Conservation (phyloP, 2,113 vertebrate genomes). For the Mungos mungo region DNA sequence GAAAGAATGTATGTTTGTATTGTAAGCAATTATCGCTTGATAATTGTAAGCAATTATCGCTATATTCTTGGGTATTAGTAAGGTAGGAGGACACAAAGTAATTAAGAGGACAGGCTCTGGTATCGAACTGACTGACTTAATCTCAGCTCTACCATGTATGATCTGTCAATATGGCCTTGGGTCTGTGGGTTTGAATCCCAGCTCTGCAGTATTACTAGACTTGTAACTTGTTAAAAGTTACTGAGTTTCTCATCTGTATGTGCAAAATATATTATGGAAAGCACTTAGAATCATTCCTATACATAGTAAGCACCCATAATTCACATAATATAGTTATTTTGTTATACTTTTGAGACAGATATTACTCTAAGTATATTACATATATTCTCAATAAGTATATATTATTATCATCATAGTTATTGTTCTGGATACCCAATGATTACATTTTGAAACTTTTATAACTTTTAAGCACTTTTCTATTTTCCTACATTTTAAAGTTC, state of each 20-base stretch:
- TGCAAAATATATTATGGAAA: not conserved
- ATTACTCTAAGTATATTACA: not conserved
- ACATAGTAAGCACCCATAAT: not conserved
- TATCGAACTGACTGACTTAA: not conserved
- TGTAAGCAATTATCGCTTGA: not conserved
- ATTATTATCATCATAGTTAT: not conserved
- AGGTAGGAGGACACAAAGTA: not conserved
- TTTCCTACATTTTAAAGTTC: not conserved
- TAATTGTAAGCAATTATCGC: not conserved
- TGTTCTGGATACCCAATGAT: not conserved
- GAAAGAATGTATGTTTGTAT: not conserved
- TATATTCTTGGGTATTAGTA: not conserved
- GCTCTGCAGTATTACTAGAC: not conserved
- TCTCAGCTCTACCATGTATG: not conserved
- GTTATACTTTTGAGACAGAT: not conserved
- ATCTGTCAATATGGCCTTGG: not conserved
- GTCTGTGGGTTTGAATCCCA: not conserved
- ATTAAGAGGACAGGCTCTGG: not conserved
- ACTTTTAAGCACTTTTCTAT: not conserved
- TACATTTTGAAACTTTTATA: not conserved
- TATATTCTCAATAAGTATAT: not conserved
- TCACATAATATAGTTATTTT: not conserved
- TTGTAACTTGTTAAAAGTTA: not conserved
- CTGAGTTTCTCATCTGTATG: not conserved
- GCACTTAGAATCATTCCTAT: not conserved